Conservation (phyloP, 2,113 vertebrate species). For the Hoplias malabaricus region DNA sequence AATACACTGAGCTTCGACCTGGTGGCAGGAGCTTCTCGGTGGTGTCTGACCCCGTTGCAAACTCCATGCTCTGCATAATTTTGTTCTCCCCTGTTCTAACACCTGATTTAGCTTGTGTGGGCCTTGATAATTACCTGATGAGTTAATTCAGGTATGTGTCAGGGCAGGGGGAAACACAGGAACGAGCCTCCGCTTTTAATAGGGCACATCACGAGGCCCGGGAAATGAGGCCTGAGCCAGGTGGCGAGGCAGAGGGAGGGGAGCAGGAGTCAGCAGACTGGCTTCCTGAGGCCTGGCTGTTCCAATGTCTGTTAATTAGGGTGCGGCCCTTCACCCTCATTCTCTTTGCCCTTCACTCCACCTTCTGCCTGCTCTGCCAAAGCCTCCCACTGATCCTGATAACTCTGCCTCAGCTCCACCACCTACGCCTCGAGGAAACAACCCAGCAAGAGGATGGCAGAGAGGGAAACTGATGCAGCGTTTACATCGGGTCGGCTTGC, state of each 20-base stretch:
- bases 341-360: conserved; percentile 33
- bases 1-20: neutral
- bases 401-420: neutral
- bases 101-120: conserved; percentile 9
- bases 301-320: conserved; percentile 49
- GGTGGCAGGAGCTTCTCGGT: neutral
- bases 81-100: neutral
- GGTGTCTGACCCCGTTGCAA: neutral
- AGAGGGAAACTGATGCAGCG: neutral
- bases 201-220: conserved; percentile 13
- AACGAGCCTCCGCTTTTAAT: conserved; percentile 6
- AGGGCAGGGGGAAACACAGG: conserved; percentile 15
- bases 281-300: conserved; percentile 44
- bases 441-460: neutral
- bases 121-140: conserved; percentile 26
- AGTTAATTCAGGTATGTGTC: conserved; percentile 33
- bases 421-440: neutral
- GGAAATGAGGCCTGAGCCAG: conserved; percentile 48
- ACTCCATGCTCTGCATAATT: neutral
- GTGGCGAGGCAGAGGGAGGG: conserved; percentile 47
- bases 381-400: conserved; percentile 28
- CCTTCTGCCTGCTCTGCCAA: conserved; percentile 30
- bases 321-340: conserved; percentile 38
- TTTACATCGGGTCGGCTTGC: too few relatives aligned
- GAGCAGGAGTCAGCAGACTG: conserved; percentile 37